These are phyloP conservation scores for Mellivora capensis DNA, from an alignment of 2,113 vertebrate species.

Conservation along the genomic window DNA sequence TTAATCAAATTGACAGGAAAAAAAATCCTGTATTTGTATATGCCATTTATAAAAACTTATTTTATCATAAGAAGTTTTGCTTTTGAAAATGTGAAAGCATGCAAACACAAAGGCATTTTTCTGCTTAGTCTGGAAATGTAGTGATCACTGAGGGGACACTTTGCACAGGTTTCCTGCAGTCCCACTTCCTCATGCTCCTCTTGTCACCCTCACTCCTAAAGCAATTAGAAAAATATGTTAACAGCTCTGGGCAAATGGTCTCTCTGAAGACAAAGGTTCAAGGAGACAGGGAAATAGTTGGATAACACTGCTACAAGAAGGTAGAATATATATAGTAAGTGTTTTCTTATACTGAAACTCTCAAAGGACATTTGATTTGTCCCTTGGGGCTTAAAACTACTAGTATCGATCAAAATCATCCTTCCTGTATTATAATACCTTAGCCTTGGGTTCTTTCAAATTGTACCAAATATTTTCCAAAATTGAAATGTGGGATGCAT, in stretches of 20 bases:
- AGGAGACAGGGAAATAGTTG: not conserved
- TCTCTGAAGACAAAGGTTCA: not conserved
- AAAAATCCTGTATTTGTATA: constrained; percentile 18
- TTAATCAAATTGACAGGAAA: constrained; percentile 66
- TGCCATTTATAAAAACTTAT: constrained; percentile 19
- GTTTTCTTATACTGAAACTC: not conserved
- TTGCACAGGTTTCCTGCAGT: not conserved
- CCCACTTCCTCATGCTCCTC: not conserved
- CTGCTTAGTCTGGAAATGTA: not conserved
- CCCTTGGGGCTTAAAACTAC: not conserved
- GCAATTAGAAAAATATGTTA: not conserved
- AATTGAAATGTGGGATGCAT: not conserved
- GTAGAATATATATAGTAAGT: not conserved
- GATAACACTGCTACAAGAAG: not conserved
- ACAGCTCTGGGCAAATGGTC: not conserved
- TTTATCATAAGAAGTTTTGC: not conserved
- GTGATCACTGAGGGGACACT: accelerated
- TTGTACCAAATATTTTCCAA: not conserved
- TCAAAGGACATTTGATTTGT: not conserved
- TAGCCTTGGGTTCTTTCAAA: not conserved
- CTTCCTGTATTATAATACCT: not conserved
- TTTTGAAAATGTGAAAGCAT: not conserved
- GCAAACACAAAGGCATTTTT: not conserved
- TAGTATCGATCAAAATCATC: not conserved
- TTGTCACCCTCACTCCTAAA: not conserved